Percentiles rank a stretch among this genome's conserved stretches.
phyloP scores from a whole-genome alignment of 2,888 invertebrate genomes.

The Platycnemis pennipes region DNA sequence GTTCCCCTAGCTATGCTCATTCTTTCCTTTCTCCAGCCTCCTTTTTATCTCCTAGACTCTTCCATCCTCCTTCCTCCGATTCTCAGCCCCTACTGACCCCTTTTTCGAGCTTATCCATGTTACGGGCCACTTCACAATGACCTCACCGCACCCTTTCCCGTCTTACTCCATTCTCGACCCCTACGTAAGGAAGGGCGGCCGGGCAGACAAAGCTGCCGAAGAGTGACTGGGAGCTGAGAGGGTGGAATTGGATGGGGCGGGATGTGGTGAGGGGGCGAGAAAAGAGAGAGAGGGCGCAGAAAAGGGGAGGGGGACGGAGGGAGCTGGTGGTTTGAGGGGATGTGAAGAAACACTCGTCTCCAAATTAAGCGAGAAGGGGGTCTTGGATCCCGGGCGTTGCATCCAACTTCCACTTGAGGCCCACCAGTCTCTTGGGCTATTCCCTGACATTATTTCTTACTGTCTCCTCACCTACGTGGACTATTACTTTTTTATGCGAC shows the following conservation, averaged over 20 bases:
- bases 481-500: not conserved
- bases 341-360: not conserved
- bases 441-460: not conserved
- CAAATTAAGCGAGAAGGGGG: slow-evolving; percentile 23
- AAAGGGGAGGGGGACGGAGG: not conserved
- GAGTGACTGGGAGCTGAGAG: not conserved
- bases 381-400: not conserved
- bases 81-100: not conserved
- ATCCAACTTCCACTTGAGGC: not conserved
- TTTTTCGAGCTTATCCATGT: not conserved
- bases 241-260: slow-evolving; percentile 4
- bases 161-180: not conserved
- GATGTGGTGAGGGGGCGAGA: not conserved
- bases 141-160: not conserved
- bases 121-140: slow-evolving; percentile 31
- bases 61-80: not conserved
- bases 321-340: not conserved
- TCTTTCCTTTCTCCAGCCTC: not conserved
- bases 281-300: not conserved
- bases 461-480: not conserved
- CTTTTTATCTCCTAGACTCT: too few relatives aligned
- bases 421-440: not conserved
- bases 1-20: not conserved
- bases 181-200: not conserved
- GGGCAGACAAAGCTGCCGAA: not conserved